Percentiles rank a stretch among this genome's conserved stretches.
These are phyloP conservation scores for Agelastica alni DNA, from an alignment of 2,888 invertebrate genomes.

Conservation along the genomic window DNA sequence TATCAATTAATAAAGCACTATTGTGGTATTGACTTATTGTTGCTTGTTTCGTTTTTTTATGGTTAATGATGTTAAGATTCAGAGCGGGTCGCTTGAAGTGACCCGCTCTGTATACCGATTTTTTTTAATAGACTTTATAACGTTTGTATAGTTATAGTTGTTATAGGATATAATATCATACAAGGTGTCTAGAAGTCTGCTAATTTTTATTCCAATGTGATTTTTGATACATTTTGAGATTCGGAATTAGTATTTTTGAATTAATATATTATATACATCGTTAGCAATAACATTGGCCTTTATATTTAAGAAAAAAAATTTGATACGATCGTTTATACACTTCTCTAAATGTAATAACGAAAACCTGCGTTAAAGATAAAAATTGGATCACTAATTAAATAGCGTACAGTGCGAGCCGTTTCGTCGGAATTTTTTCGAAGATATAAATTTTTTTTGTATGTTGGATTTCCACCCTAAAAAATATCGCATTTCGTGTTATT, in stretches of 20 bases:
- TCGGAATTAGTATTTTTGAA: conserved; percentile 21
- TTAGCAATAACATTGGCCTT: conserved; percentile 9
- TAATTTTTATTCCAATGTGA: conserved; percentile 14
- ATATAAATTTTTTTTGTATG: no score
- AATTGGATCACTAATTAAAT: no score
- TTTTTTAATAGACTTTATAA: conserved; percentile 12
- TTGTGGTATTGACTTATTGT: no score
- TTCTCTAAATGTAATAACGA: conserved; percentile 1
- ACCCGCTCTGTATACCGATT: background rate
- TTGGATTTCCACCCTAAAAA: no score
- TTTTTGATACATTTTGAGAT: conserved; percentile 24
- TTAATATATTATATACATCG: conserved; percentile 10
- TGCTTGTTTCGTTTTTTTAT: no score
- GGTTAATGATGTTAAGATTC: no score
- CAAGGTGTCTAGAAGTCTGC: conserved; percentile 21
- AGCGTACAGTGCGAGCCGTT: no score
- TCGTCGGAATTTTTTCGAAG: no score
- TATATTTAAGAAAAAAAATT: conserved; percentile 8
- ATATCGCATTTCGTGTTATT: no score
- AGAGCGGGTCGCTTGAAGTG: no score
- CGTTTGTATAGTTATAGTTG: conserved; percentile 22
- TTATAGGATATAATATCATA: conserved; percentile 18
- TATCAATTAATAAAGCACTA: no score
- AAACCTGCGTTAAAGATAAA: no score
- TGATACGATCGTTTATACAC: conserved; percentile 7